phyloP scores from a whole-genome alignment of 2,888 invertebrate genomes.

The Mesorhabditis sp. region DNA sequence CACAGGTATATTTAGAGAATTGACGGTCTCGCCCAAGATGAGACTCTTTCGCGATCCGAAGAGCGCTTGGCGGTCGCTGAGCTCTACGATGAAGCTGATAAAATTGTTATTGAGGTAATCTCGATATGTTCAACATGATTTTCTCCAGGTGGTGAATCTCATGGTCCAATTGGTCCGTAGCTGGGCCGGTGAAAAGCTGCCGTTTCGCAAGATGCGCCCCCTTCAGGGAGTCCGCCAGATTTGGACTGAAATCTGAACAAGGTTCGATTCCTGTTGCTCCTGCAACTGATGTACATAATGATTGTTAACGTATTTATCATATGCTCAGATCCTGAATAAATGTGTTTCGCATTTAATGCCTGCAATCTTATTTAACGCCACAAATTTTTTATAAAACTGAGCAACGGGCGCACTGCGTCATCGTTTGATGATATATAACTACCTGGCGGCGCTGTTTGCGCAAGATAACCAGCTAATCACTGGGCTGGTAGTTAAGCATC shows the following conservation, averaged over 20 bases:
- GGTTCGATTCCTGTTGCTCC: background rate
- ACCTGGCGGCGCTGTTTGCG: too few species aligned
- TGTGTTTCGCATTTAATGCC: too few species aligned
- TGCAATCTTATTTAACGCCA: too few species aligned
- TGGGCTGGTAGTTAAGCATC: too few species aligned
- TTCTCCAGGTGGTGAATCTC: background rate
- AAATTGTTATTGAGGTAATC: background rate
- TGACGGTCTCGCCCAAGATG: slow-evolving; percentile 1
- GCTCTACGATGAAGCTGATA: background rate
- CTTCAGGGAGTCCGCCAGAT: background rate
- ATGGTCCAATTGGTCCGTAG: background rate
- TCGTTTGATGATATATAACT: too few species aligned
- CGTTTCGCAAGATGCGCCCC: slow-evolving; percentile 1
- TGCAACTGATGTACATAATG: background rate
- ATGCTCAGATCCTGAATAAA: too few species aligned
- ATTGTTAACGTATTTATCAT: background rate
- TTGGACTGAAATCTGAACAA: background rate
- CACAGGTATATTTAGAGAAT: background rate
- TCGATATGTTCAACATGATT: too few species aligned
- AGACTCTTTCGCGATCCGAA: slow-evolving; percentile 5
- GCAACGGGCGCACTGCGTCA: too few species aligned
- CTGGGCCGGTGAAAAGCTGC: background rate
- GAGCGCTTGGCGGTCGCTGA: background rate
- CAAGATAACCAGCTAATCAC: too few species aligned
- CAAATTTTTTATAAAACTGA: too few species aligned